These are phyloP conservation scores for Cremastobaeus sp. DNA, from an alignment of 2,888 invertebrate species.

Conservation along the genomic window DNA sequence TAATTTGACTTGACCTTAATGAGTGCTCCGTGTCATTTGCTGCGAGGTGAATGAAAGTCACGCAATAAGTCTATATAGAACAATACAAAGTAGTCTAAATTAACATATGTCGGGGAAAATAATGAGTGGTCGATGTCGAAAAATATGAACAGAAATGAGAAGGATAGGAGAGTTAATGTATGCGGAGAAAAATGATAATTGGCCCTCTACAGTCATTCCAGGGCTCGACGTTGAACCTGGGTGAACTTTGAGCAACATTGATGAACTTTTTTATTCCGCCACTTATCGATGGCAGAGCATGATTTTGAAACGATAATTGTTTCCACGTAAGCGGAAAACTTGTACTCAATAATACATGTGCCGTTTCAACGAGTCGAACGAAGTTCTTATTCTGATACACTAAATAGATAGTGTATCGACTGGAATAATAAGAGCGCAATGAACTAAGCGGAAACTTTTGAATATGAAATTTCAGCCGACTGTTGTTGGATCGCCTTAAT, in stretches of 20 bases:
- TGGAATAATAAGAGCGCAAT: slow-evolving; percentile 58
- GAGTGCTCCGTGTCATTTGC: slow-evolving; percentile 46
- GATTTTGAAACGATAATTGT: slow-evolving; percentile 24
- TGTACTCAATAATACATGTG: slow-evolving; percentile 15
- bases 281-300: too few relatives aligned
- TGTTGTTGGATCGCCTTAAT: slow-evolving; percentile 59
- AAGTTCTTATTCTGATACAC: slow-evolving; percentile 58
- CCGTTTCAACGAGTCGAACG: slow-evolving; percentile 46
- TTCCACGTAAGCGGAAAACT: slow-evolving; percentile 12
- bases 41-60: slow-evolving; percentile 53
- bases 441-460: slow-evolving; percentile 61
- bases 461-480: slow-evolving; percentile 56
- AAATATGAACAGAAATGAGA: slow-evolving; percentile 33
- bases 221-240: too few relatives aligned
- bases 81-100: slow-evolving; percentile 44
- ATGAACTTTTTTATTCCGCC: too few relatives aligned
- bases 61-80: slow-evolving; percentile 56
- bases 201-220: too few relatives aligned
- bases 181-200: too few relatives aligned
- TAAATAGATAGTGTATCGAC: slow-evolving; percentile 59
- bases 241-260: too few relatives aligned
- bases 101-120: slow-evolving; percentile 48
- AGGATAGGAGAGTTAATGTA: too few relatives aligned
- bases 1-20: slow-evolving; percentile 52
- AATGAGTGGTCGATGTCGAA: slow-evolving; percentile 32